Evolutionary conservation across 2,888 invertebrate genomes (phyloP).

Genomic region (Trissoscelio sp.): DNA sequence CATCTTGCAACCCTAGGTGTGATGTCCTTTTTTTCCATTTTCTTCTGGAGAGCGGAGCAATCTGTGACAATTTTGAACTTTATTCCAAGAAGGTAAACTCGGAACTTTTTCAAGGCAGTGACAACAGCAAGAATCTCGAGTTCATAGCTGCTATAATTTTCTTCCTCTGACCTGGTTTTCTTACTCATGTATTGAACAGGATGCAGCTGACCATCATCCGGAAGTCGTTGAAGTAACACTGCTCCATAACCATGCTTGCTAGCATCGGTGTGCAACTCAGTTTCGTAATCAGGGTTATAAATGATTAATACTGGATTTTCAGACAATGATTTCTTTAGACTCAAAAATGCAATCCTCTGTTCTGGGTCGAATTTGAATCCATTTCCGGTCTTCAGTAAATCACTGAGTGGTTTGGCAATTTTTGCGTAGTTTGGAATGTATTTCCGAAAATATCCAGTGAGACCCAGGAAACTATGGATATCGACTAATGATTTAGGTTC

Average conservation of each 20-base stretch:
- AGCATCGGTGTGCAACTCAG: slow-evolving; percentile 8
- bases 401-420: slow-evolving; percentile 15
- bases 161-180: slow-evolving; percentile 6
- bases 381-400: neutral
- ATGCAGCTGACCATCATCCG: slow-evolving; percentile 17
- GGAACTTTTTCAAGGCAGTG: slow-evolving; percentile 13
- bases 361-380: slow-evolving; percentile 8
- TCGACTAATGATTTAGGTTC: slow-evolving; percentile 25
- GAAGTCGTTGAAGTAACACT: neutral
- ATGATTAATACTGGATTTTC: slow-evolving; percentile 9
- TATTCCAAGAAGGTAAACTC: slow-evolving; percentile 79
- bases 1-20: slow-evolving; percentile 42
- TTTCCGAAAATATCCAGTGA: slow-evolving; percentile 25
- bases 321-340: neutral
- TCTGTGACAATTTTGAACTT: slow-evolving; percentile 55
- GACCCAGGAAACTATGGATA: slow-evolving; percentile 43
- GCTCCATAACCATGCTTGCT: slow-evolving; percentile 17
- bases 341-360: neutral
- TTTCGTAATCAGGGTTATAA: neutral
- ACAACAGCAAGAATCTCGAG: slow-evolving; percentile 9
- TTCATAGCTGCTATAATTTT: slow-evolving; percentile 25
- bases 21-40: too few species aligned
- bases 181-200: slow-evolving; percentile 13
- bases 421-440: slow-evolving; percentile 14
- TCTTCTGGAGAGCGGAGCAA: neutral